phyloP scores from a whole-genome alignment of 2,797 vertebrate species.

The Sparidentex hasta region DNA sequence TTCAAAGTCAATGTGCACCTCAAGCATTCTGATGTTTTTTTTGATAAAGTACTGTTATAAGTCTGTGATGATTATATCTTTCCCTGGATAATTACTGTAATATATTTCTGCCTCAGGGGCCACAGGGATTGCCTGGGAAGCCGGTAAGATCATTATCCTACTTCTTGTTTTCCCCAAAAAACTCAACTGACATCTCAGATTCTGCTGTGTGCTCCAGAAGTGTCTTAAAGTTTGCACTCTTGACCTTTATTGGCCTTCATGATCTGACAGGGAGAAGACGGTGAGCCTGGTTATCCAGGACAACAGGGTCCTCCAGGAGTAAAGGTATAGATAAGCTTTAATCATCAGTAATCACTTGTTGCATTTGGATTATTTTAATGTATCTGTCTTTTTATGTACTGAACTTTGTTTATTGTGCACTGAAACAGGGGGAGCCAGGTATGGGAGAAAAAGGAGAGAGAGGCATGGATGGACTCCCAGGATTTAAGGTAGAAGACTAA shows the following conservation, averaged over 20 bases:
- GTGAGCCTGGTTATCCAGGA: slow-evolving; percentile 88
- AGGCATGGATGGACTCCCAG: slow-evolving; percentile 89
- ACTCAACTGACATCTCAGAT: neutral
- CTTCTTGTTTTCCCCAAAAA: neutral
- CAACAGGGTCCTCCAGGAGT: slow-evolving; percentile 84
- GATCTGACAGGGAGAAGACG: slow-evolving; percentile 88
- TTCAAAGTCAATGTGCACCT: neutral
- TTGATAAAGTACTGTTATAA: neutral
- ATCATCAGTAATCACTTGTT: neutral
- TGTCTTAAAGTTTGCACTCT: neutral
- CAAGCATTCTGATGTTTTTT: neutral
- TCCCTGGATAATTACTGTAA: slow-evolving; percentile 5
- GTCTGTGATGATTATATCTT: neutral
- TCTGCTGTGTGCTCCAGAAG: neutral
- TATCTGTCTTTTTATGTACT: neutral
- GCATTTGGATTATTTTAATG: neutral
- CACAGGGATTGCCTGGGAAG: slow-evolving; percentile 88
- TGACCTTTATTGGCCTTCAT: slow-evolving; percentile 21
- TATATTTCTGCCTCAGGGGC: slow-evolving; percentile 83
- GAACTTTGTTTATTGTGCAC: slow-evolving; percentile 31
- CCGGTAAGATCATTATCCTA: slow-evolving; percentile 80
- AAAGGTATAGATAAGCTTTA: slow-evolving; percentile 83
- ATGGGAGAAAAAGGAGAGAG: slow-evolving; percentile 86
- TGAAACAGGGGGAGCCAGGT: slow-evolving; percentile 90
- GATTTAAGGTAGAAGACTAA: slow-evolving; percentile 85